phyloP scores from a whole-genome alignment of 2,888 invertebrate species.

The Parnassius glacialis region DNA sequence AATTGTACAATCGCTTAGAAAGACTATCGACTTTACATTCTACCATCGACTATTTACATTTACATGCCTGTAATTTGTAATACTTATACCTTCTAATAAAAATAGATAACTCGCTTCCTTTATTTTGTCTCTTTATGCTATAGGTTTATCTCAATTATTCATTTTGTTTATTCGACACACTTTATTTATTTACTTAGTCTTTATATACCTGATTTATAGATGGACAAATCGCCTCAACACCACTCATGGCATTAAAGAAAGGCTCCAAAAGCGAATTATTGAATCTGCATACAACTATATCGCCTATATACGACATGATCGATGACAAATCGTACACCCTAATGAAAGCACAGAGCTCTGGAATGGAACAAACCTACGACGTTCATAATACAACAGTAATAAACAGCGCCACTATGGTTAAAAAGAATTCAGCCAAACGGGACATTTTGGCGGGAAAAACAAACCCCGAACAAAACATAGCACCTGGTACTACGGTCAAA shows the following conservation, averaged over 20 bases:
- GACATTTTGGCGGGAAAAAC: conserved; percentile 54
- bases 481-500: conserved; percentile 37
- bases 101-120: no score
- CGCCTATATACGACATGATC: conserved; percentile 67
- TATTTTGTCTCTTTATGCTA: no score
- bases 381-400: conserved; percentile 55
- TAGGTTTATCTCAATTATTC: no score
- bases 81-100: no score
- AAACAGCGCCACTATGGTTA: conserved; percentile 62
- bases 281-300: conserved; percentile 64
- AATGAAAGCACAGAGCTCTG: conserved; percentile 42
- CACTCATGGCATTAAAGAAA: conserved; percentile 50
- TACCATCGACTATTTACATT: no score
- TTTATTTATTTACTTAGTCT: neutral
- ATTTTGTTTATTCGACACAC: no score
- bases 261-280: conserved; percentile 52
- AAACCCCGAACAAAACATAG: conserved; percentile 55
- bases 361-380: conserved; percentile 51
- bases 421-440: conserved; percentile 53
- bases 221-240: conserved; percentile 65
- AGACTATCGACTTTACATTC: no score
- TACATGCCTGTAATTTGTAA: no score
- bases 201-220: conserved; percentile 42
- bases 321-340: conserved; percentile 62
- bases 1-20: no score